Conservation (phyloP, 2,797 vertebrate genomes). For the Pangasius sanitwongsei region DNA sequence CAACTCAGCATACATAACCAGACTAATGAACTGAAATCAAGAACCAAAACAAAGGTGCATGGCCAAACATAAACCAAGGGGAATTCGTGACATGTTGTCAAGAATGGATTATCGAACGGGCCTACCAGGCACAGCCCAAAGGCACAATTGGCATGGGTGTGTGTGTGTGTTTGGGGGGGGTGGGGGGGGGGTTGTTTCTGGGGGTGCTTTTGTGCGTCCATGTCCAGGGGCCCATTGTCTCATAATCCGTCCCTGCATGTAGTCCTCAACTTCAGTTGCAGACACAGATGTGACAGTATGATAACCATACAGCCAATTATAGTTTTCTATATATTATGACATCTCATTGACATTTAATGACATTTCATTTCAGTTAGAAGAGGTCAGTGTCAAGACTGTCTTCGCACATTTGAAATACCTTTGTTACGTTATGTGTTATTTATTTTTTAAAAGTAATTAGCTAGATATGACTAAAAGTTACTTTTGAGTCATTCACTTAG, state of each 20-base stretch:
- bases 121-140: background rate
- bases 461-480: background rate
- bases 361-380: too few species aligned
- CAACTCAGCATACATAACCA: background rate
- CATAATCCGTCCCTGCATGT: background rate
- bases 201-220: background rate
- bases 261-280: background rate
- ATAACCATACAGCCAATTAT: background rate
- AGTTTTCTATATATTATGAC: background rate
- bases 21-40: background rate
- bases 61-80: background rate
- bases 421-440: background rate
- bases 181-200: too few species aligned
- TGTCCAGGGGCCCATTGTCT: background rate
- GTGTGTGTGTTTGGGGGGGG: too few species aligned
- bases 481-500: background rate
- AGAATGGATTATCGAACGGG: background rate
- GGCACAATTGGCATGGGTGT: background rate
- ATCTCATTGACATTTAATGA: background rate
- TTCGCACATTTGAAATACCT: background rate
- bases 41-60: background rate
- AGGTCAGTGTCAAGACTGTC: too few species aligned
- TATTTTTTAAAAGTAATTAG: background rate
- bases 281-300: background rate
- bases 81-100: background rate